phyloP scores from a whole-genome alignment of 2,113 vertebrate genomes.

The Irena cyanogastra region DNA sequence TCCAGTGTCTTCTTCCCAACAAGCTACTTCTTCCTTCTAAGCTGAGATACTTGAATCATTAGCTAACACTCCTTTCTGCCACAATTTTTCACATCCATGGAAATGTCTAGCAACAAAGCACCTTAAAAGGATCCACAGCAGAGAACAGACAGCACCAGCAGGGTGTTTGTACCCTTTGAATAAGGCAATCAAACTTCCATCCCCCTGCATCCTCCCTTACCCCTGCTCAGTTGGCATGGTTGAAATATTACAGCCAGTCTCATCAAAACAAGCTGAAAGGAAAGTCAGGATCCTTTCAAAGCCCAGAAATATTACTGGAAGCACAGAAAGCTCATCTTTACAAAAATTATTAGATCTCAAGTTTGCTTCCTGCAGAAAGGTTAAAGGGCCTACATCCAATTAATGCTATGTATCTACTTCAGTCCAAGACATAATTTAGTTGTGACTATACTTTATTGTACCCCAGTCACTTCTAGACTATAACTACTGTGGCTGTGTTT shows the following conservation, averaged over 20 bases:
- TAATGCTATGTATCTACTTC: slow-evolving; percentile 50
- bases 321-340: slow-evolving; percentile 64
- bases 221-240: neutral
- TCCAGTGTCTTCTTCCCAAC: neutral
- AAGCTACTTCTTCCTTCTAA: neutral
- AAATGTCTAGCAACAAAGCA: neutral
- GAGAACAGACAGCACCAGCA: neutral
- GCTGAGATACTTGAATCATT: neutral
- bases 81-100: neutral
- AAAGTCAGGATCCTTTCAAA: slow-evolving; percentile 40
- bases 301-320: slow-evolving; percentile 72
- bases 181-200: neutral
- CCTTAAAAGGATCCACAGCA: neutral
- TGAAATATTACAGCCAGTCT: slow-evolving; percentile 23
- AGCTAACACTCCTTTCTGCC: neutral
- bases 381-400: slow-evolving; percentile 74
- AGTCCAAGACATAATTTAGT: slow-evolving; percentile 63
- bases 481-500: neutral
- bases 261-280: slow-evolving; percentile 27
- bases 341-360: slow-evolving; percentile 71
- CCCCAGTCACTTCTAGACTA: slow-evolving; percentile 12
- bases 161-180: neutral
- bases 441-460: slow-evolving; percentile 57
- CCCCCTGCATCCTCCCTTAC: neutral
- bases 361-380: slow-evolving; percentile 74